Conservation (phyloP, 37 sponge, comb jelly and placozoan genomes). For the Hexactinellida sp. region DNA sequence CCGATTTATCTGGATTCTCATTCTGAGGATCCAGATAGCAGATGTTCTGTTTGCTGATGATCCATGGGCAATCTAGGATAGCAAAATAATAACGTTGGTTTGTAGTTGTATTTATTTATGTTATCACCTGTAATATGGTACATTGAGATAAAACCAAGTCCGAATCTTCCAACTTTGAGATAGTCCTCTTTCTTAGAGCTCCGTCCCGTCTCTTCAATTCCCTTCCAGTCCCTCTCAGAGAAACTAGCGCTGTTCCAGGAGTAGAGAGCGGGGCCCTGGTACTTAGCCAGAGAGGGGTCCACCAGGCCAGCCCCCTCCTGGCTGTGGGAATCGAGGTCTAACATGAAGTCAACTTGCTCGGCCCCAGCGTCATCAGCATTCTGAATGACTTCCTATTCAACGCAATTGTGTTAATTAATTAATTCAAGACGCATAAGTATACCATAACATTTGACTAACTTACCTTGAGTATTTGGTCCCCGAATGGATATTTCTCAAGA, state of each 20-base stretch:
- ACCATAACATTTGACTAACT: too few species aligned
- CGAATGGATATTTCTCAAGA: conserved; percentile 8
- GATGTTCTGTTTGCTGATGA: not conserved
- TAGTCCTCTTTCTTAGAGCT: conserved; percentile 48
- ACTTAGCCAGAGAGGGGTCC: conserved; percentile 25
- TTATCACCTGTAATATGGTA: conserved; percentile 63
- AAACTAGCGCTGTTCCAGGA: conserved; percentile 55
- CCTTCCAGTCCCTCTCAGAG: conserved; percentile 52
- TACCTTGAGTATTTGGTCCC: not conserved
- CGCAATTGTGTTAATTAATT: not conserved
- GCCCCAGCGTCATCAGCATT: conserved; percentile 81
- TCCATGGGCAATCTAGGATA: not conserved
- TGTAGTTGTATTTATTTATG: not conserved
- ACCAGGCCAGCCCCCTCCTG: conserved; percentile 11
- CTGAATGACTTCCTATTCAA: conserved; percentile 49
- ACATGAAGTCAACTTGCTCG: conserved; percentile 31
- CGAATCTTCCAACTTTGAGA: conserved; percentile 64
- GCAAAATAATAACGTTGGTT: not conserved
- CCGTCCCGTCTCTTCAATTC: conserved; percentile 38
- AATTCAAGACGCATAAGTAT: not conserved
- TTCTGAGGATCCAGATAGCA: not conserved
- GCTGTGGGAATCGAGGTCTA: conserved; percentile 42
- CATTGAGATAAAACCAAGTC: conserved; percentile 69
- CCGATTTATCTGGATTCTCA: not conserved
- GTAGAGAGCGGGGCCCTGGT: conserved; percentile 60